A percentile compares a stretch with the other conserved stretches of the same genome.
Evolutionary conservation across 2,113 vertebrate genomes (phyloP).

Genomic region (Rhegmatorhina hoffmannsi): DNA sequence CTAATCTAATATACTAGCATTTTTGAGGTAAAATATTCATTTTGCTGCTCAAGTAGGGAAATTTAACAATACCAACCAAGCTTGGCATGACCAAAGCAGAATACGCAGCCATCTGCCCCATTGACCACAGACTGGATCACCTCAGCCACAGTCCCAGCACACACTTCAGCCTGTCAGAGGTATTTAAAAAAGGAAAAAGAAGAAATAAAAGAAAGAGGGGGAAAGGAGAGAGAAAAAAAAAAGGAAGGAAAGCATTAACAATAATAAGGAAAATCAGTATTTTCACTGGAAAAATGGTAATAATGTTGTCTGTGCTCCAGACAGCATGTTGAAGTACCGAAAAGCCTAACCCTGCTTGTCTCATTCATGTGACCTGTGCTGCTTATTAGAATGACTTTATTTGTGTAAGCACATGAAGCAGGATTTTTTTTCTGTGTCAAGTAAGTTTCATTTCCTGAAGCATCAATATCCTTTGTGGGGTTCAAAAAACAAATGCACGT

Average conservation of each 20-base stretch:
- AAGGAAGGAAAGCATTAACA: background rate
- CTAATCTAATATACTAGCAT: background rate
- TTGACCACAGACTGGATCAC: constrained; percentile 99
- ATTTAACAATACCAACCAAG: constrained; percentile 84
- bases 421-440: background rate
- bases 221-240: background rate
- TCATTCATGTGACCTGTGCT: background rate
- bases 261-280: background rate
- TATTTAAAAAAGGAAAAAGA: background rate
- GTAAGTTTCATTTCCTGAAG: background rate
- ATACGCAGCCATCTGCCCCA: constrained; percentile 96
- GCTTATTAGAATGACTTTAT: background rate
- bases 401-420: background rate
- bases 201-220: background rate
- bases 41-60: constrained; percentile 1
- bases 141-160: constrained; percentile 94
- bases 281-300: background rate
- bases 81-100: constrained; percentile 98
- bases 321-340: background rate
- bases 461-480: background rate
- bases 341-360: background rate
- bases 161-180: constrained; percentile 89
- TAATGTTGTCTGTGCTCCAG: background rate
- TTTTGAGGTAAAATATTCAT: background rate
- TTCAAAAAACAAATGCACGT: background rate